A percentile compares a stretch with the other conserved stretches of the same genome.
Conservation (phyloP, 2,888 invertebrate species). For the Pollenia labialis region DNA sequence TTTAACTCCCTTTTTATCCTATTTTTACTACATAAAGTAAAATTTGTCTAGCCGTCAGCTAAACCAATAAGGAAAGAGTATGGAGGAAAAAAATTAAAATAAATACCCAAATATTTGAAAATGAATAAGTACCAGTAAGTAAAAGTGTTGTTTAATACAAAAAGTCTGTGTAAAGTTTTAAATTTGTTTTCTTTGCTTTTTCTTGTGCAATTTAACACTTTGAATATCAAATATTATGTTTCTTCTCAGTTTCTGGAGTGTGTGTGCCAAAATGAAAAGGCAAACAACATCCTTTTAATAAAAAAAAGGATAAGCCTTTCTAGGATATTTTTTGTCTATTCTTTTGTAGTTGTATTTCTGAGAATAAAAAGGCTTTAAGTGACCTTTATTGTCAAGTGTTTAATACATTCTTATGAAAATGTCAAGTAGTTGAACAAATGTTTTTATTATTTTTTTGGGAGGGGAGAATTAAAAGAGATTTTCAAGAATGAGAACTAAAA, state of each 20-base stretch:
- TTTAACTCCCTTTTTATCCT: neutral
- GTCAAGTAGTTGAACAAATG: slow-evolving; percentile 9
- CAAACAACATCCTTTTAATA: neutral
- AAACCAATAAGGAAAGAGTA: slow-evolving; percentile 17
- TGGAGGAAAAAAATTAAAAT: neutral
- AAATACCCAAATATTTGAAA: slow-evolving; percentile 35
- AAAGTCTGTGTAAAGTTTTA: slow-evolving; percentile 19
- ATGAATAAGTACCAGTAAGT: slow-evolving; percentile 23
- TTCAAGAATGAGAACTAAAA: no score
- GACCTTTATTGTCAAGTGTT: slow-evolving; percentile 39
- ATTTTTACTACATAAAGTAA: neutral
- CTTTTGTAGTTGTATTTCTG: slow-evolving; percentile 20
- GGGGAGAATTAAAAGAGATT: no score
- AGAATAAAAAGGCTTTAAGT: slow-evolving; percentile 16
- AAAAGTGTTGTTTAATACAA: slow-evolving; percentile 32
- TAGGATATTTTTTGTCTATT: slow-evolving; percentile 40
- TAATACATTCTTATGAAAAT: slow-evolving; percentile 18
- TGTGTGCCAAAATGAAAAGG: slow-evolving; percentile 23
- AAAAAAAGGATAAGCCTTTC: slow-evolving; percentile 47
- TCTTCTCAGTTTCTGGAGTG: slow-evolving; percentile 13
- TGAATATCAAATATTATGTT: slow-evolving; percentile 44
- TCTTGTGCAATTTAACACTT: slow-evolving; percentile 36
- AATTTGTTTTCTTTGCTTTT: neutral
- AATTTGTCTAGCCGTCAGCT: slow-evolving; percentile 57
- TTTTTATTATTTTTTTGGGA: neutral